These are phyloP conservation scores for Sylvia borin DNA, from an alignment of 2,797 vertebrate species.

Conservation along the genomic window DNA sequence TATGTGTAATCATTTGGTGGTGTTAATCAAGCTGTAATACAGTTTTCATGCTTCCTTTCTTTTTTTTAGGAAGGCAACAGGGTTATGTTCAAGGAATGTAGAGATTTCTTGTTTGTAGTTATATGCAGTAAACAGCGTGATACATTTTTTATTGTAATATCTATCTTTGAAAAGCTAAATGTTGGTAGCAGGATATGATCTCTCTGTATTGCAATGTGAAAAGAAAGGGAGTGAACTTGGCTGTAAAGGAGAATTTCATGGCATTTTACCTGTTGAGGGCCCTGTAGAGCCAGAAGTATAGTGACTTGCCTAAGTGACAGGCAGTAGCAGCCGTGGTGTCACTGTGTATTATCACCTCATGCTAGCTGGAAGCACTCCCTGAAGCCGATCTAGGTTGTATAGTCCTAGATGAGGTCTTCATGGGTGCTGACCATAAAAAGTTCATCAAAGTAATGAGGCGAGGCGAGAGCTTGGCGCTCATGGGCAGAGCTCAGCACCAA, in stretches of 20 bases:
- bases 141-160: slow-evolving; percentile 36
- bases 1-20: background rate
- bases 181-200: background rate
- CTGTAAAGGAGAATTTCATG: slow-evolving; percentile 23
- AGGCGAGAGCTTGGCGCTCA: slow-evolving; percentile 80
- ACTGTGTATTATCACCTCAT: slow-evolving; percentile 71
- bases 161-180: slow-evolving; percentile 29
- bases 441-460: slow-evolving; percentile 98
- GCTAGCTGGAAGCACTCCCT: slow-evolving; percentile 76
- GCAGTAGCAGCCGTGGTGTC: slow-evolving; percentile 62
- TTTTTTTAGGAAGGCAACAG: background rate
- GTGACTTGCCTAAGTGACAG: slow-evolving; percentile 68
- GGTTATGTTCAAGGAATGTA: background rate
- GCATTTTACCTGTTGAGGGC: slow-evolving; percentile 75
- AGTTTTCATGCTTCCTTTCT: background rate
- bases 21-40: background rate
- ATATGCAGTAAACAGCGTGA: slow-evolving; percentile 33
- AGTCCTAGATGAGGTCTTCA: slow-evolving; percentile 91
- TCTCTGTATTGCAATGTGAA: background rate
- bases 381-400: slow-evolving; percentile 77
- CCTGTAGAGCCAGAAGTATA: slow-evolving; percentile 47
- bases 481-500: slow-evolving; percentile 87
- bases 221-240: background rate
- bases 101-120: slow-evolving; percentile 42
- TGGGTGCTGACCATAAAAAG: slow-evolving; percentile 99